Base-by-base conservation (phyloP, 1,140 invertebrate genomes). In the Melipona quadrifasciata region DNA sequence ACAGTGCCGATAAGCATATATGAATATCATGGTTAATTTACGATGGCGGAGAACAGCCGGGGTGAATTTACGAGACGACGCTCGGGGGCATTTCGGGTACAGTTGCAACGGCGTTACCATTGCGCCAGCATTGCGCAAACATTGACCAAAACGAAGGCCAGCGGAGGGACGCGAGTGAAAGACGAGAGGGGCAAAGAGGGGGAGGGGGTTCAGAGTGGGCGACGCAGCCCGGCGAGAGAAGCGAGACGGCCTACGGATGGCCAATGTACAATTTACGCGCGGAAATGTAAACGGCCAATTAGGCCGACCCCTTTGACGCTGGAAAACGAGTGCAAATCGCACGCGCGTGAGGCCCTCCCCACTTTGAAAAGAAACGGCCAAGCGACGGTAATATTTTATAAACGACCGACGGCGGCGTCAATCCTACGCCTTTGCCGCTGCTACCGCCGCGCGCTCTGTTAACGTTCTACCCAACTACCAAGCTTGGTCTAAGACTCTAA, bases 271-370 rank as follows among this genome's bases (percentile, higher is more conserved):
- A 90, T 89, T 90, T 85, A 81, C 82, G 61, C 61, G 82, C 65
- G 79, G 68, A 81, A 89, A 90, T 89, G 88, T 89, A 90, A 89
- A 90, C 89, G 79, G 65, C 76, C 88, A 90, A 89, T 90, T 90
- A 90, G 83, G 24, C 51, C 12, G 65, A 77, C 70, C 88, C 39
- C 88, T 89, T 89, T 90, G 86, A 90, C 51, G 64, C 47, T 68
- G 24, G 68, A 81, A 47, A 85, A 82, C 87, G 77, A 61, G 68
- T 27, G 61, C 57, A 75, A 76, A 55, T 85, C 53, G 65, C 34
- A 72, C 61, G n/a, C 14, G 53, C 34, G 55, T 27, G 53, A 31
- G 31, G 31, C 31, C 31, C 31, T 5, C 19, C 53, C 51, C 65
- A 53, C 24, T 61, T 61, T 61, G 4, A n/a, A 67, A 34, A 34